phyloP scores from a whole-genome alignment of 1,140 invertebrate genomes.

The Tetraneura akinire region DNA sequence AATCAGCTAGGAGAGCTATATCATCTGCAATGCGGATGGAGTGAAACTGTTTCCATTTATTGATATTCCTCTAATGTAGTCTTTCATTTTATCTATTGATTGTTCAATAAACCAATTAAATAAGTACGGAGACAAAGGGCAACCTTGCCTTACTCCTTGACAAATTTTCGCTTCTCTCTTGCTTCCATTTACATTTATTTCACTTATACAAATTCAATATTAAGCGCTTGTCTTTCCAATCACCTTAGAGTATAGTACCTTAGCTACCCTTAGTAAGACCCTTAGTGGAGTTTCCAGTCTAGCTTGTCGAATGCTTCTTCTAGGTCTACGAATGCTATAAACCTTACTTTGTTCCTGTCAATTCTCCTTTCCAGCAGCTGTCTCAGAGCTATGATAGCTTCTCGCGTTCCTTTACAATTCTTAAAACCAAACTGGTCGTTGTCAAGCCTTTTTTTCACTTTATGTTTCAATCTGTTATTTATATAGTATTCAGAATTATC shows the following conservation, averaged over 20 bases:
- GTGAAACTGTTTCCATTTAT: too few relatives aligned
- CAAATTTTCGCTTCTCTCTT: too few relatives aligned
- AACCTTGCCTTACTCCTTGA: too few relatives aligned
- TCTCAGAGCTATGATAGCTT: slow-evolving; percentile 44
- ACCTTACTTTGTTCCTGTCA: slow-evolving; percentile 30
- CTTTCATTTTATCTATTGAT: too few relatives aligned
- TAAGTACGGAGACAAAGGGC: slow-evolving; percentile 36
- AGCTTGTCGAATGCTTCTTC: slow-evolving; percentile 48
- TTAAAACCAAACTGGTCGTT: slow-evolving; percentile 46
- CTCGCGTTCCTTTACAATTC: slow-evolving; percentile 22
- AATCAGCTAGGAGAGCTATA: too few relatives aligned
- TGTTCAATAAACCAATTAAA: slow-evolving; percentile 53
- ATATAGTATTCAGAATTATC: slow-evolving; percentile 35
- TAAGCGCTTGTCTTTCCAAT: too few relatives aligned
- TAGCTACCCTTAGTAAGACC: slow-evolving; percentile 19
- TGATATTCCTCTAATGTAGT: too few relatives aligned
- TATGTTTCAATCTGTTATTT: slow-evolving; percentile 46
- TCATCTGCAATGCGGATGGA: too few relatives aligned
- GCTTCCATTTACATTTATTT: too few relatives aligned
- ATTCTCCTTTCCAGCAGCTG: slow-evolving; percentile 41
- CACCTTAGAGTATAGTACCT: too few relatives aligned
- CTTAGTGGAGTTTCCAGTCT: slow-evolving; percentile 48
- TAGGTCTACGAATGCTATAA: slow-evolving; percentile 43
- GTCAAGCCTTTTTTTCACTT: slow-evolving; percentile 25
- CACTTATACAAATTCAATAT: too few relatives aligned